Percentiles rank a stretch among this genome's conserved stretches.
phyloP scores from a whole-genome alignment of 2,113 vertebrate species.

The Saccopteryx leptura region DNA sequence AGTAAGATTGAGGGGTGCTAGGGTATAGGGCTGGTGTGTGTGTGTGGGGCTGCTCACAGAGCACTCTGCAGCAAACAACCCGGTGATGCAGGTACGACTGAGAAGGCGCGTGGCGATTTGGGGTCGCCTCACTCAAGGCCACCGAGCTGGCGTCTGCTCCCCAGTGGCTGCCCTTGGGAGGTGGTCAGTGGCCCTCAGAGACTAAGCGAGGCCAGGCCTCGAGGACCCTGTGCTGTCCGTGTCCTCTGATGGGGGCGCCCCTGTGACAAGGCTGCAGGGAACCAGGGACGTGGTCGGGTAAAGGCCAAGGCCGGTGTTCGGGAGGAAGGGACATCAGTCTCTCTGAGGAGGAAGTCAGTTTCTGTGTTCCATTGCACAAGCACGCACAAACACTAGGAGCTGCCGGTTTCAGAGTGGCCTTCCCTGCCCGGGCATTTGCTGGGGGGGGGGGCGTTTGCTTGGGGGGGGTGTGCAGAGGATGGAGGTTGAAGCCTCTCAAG shows the following conservation, averaged over 20 bases:
- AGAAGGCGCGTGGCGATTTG: not conserved
- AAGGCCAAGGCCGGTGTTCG: slow-evolving; percentile 56
- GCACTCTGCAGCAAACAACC: not conserved
- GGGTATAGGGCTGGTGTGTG: too few relatives aligned
- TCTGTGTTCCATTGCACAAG: slow-evolving; percentile 56
- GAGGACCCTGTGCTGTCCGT: not conserved
- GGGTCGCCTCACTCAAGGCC: not conserved
- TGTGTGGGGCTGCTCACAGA: not conserved
- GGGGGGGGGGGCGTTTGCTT: not conserved
- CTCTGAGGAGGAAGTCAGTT: slow-evolving; percentile 63
- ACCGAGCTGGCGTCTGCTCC: not conserved
- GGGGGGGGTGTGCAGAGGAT: not conserved
- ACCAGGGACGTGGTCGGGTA: slow-evolving; percentile 3
- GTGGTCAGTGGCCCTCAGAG: not conserved
- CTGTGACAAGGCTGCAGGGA: slow-evolving; percentile 53
- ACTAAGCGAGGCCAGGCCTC: not conserved
- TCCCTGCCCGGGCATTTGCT: not conserved
- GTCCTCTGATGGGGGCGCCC: slow-evolving; percentile 51
- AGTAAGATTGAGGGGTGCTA: not conserved
- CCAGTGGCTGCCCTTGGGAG: not conserved
- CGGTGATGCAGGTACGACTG: not conserved
- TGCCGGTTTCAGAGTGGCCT: slow-evolving; percentile 61
- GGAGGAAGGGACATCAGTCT: slow-evolving; percentile 52
- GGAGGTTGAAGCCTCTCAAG: slow-evolving; percentile 38
- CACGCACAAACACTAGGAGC: not conserved